A percentile compares a stretch with the other conserved stretches of the same genome.
phyloP scores from a whole-genome alignment of 2,888 invertebrate species.

The Nezara viridula region DNA sequence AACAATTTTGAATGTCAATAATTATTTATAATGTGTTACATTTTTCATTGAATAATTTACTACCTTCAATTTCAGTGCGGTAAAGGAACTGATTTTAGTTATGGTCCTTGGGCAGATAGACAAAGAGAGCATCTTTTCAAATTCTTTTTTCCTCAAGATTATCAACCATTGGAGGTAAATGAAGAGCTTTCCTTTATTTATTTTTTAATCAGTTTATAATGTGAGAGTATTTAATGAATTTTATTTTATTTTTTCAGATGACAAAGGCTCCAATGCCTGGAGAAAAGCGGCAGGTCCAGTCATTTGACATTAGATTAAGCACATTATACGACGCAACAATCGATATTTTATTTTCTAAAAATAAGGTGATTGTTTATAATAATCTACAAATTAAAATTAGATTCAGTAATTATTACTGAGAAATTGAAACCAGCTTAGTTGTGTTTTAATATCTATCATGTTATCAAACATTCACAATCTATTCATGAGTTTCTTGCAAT shows the following conservation, averaged over 20 bases:
- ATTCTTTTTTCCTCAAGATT: constrained; percentile 95
- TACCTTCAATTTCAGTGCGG: constrained; percentile 74
- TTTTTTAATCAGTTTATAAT: constrained; percentile 21
- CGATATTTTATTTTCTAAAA: constrained; percentile 96
- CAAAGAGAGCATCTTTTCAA: constrained; percentile 95
- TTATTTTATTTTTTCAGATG: constrained; percentile 68
- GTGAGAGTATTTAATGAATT: constrained; percentile 16
- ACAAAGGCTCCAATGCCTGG: constrained; percentile 89
- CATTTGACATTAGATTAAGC: constrained; percentile 92
- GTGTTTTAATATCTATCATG: not conserved
- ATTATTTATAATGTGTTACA: not conserved
- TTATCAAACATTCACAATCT: too few species aligned
- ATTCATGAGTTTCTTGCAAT: too few species aligned
- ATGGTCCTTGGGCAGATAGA: constrained; percentile 99
- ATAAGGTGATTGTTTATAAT: constrained; percentile 70
- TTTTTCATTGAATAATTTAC: not conserved
- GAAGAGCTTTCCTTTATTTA: not conserved
- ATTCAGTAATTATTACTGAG: too few species aligned
- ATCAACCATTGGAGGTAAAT: constrained; percentile 78
- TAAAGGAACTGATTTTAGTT: constrained; percentile 96
- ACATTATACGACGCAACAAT: constrained; percentile 94
- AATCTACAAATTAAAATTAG: not conserved
- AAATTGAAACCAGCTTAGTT: too few species aligned
- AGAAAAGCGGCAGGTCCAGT: constrained; percentile 88
- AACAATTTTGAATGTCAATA: not conserved